Evolutionary conservation across 1,140 invertebrate genomes (phyloP), one percentile per base, ranked within the genome.

Genomic region (Lysiphlebus fabarum): DNA sequence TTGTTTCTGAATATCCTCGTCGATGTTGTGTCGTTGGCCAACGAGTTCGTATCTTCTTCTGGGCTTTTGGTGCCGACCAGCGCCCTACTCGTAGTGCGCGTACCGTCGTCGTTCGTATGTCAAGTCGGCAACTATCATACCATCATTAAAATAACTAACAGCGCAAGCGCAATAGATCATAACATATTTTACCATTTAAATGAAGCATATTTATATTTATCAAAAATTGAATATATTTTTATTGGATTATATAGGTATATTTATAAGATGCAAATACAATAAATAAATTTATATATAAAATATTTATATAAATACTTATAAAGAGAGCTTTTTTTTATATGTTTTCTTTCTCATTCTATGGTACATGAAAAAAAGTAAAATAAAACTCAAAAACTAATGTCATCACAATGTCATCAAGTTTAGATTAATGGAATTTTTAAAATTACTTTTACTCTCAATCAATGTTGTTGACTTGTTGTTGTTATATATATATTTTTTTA

Each of bases 81-180:
- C 75, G 76, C 75, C 76, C 72, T 78, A 74, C 76, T 79, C 77
- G 76, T 78, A 77, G 75, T 77, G 75, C 75, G 71, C 73, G 70
- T 76, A 71, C 62, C 70, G 76, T 76, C 75, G 75, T 79, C 75
- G 76, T 79, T 79, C 76, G 77, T 79, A 73, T 78, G 74, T 67
- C 72, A 71, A 71, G 71, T 70, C 74, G 70, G 70, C 74, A 53
- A 68, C 66, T 17, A 71, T 66, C 68, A 73, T 71, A 70, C 68
- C 70, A 61, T 72, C 67, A 70, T 77, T 71, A 72, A 74, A 75
- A 75, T 67, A 49, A 67, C 58, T 59, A 38, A 54, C 41, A 34
- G 63, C 78, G 75, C 70, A 70, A 65, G 73, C 72, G 73, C 57
- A 51, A 50, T 74, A 58, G 68, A 71, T 70, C 66, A 43, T 7